Conservation (phyloP, 2,797 vertebrate genomes). For the Malurus leucopterus region DNA sequence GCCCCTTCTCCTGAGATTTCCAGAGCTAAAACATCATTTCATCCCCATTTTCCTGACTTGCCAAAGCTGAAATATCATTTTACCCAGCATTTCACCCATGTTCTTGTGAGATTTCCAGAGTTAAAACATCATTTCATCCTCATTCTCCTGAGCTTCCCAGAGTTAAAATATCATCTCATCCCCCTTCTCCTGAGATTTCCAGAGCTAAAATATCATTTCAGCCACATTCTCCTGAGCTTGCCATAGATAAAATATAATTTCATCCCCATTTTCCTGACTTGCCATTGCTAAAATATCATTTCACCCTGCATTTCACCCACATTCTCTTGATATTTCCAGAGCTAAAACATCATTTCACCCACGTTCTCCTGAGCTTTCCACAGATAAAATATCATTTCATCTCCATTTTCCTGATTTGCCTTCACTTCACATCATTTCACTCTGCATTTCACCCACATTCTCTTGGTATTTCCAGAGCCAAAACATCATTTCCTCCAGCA, state of each 20-base stretch:
- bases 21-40: background rate
- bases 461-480: background rate
- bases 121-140: fast-evolving
- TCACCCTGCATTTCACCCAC: too few relatives aligned
- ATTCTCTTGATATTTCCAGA: too few relatives aligned
- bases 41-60: background rate
- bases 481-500: fast-evolving
- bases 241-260: fast-evolving
- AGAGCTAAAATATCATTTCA: background rate
- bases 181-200: fast-evolving
- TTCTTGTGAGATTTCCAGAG: background rate
- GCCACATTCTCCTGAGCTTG: fast-evolving
- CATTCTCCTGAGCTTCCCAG: background rate
- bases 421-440: background rate
- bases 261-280: too few relatives aligned
- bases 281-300: fast-evolving
- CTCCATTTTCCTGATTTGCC: fast-evolving
- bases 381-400: background rate
- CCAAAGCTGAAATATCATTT: background rate
- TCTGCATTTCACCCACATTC: fast-evolving
- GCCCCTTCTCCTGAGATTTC: fast-evolving
- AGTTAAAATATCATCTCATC: background rate
- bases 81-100: background rate
- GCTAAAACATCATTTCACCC: too few relatives aligned
- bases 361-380: too few relatives aligned